phyloP scores from a whole-genome alignment of 2,888 invertebrate genomes.

The Sphaerophoria taeniata region DNA sequence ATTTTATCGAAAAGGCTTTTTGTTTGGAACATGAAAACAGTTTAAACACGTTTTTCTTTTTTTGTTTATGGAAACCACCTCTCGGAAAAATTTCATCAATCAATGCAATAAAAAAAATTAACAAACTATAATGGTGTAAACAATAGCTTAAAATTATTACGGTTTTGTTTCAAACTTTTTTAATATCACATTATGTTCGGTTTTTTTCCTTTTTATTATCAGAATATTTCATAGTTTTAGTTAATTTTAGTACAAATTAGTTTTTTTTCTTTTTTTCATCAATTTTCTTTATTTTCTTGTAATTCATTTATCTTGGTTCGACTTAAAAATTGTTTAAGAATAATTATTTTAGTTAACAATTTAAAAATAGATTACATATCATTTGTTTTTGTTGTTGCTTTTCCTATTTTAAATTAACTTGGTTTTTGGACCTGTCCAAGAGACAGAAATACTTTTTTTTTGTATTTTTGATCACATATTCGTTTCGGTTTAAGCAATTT shows the following conservation, averaged over 20 bases:
- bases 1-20: conserved; percentile 48
- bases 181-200: conserved; percentile 69
- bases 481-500: conserved; percentile 58
- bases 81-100: conserved; percentile 57
- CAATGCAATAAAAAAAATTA: conserved; percentile 46
- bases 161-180: conserved; percentile 67
- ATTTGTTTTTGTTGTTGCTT: neutral
- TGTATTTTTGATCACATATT: conserved; percentile 61
- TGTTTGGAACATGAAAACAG: conserved; percentile 34
- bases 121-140: conserved; percentile 43
- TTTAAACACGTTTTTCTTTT: conserved; percentile 38
- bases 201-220: neutral
- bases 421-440: conserved; percentile 58
- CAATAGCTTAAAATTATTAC: conserved; percentile 63
- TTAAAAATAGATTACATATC: conserved; percentile 51
- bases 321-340: conserved; percentile 11
- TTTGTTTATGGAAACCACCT: conserved; percentile 62
- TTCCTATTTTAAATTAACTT: conserved; percentile 63
- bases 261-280: neutral
- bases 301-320: conserved; percentile 23
- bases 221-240: conserved; percentile 24
- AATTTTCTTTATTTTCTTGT: neutral
- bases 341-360: conserved; percentile 51
- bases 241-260: conserved; percentile 6
- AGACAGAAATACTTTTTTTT: conserved; percentile 65